Percentiles rank a stretch among this genome's conserved stretches.
These are phyloP conservation scores for Epirrita christyi DNA, from an alignment of 2,888 invertebrate genomes.

Conservation along the genomic window DNA sequence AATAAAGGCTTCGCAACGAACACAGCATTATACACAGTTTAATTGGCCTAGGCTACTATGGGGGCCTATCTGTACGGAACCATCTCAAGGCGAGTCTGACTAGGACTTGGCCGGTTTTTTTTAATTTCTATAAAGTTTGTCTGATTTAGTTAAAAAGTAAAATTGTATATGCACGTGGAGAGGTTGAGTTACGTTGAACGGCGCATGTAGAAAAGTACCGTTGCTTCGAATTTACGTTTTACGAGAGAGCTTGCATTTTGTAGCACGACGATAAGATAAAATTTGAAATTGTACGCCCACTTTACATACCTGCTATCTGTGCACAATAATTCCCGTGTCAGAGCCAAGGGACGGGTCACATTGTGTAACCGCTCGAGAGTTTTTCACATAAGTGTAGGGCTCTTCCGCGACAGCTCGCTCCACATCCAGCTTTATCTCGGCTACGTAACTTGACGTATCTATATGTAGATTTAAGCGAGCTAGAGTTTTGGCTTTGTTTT, in stretches of 20 bases:
- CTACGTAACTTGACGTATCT: conserved; percentile 44
- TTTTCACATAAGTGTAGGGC: conserved; percentile 41
- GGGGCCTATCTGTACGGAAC: no score
- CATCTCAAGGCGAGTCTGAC: no score
- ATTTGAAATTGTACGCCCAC: conserved; percentile 24
- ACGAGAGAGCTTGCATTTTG: background rate
- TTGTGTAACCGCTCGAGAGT: conserved; percentile 32
- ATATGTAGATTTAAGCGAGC: conserved; percentile 2
- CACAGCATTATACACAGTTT: no score
- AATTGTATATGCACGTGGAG: no score
- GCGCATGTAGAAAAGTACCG: no score
- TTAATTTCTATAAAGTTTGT: background rate
- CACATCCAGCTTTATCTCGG: conserved; percentile 57
- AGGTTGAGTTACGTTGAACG: no score
- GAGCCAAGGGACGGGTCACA: conserved; percentile 22
- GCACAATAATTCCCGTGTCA: conserved; percentile 20
- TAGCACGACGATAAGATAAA: conserved; percentile 23
- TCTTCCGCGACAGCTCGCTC: conserved; percentile 38
- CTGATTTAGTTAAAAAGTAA: no score
- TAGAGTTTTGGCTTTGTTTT: conserved; percentile 7
- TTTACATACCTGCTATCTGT: conserved; percentile 27
- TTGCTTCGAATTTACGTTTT: no score
- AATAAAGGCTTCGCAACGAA: no score
- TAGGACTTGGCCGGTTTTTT: background rate
- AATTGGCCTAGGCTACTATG: no score